Evolutionary conservation across 2,888 invertebrate genomes (phyloP).

Genomic region (Fabriciana adippe): DNA sequence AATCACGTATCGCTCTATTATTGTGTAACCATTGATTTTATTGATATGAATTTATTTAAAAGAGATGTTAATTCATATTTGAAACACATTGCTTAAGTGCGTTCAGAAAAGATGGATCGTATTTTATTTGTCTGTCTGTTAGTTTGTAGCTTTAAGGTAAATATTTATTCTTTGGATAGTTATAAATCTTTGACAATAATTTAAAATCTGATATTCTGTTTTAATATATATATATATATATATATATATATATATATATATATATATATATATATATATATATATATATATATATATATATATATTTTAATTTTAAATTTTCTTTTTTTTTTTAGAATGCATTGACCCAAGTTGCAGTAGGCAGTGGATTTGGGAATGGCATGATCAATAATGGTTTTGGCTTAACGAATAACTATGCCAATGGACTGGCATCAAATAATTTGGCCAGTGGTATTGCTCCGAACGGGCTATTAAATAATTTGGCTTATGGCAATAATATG

Average conservation of each 20-base stretch:
- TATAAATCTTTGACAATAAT: not conserved
- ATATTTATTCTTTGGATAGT: not conserved
- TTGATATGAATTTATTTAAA: conserved; percentile 22
- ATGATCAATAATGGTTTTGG: conserved; percentile 15
- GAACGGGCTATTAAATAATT: conserved; percentile 28
- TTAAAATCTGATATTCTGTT: not conserved
- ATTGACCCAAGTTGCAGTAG: conserved; percentile 39
- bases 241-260: too few relatives aligned
- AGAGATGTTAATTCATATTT: not conserved
- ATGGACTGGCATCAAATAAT: conserved; percentile 35
- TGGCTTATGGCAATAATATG: conserved; percentile 17
- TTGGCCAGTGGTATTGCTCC: conserved; percentile 28
- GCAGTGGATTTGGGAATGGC: conserved; percentile 35
- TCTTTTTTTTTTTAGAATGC: conserved; percentile 46
- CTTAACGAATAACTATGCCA: conserved; percentile 17
- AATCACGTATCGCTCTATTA: conserved; percentile 15
- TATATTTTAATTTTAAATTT: too few relatives aligned
- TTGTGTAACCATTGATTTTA: conserved; percentile 17
- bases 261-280: too few relatives aligned
- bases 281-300: too few relatives aligned
- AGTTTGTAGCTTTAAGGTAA: conserved; percentile 27
- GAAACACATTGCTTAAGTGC: conserved; percentile 11
- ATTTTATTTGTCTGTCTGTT: conserved; percentile 35
- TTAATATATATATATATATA: too few relatives aligned
- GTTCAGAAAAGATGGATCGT: conserved; percentile 39